Conservation (phyloP, 2,888 invertebrate species). For the Idaea dimidiata region DNA sequence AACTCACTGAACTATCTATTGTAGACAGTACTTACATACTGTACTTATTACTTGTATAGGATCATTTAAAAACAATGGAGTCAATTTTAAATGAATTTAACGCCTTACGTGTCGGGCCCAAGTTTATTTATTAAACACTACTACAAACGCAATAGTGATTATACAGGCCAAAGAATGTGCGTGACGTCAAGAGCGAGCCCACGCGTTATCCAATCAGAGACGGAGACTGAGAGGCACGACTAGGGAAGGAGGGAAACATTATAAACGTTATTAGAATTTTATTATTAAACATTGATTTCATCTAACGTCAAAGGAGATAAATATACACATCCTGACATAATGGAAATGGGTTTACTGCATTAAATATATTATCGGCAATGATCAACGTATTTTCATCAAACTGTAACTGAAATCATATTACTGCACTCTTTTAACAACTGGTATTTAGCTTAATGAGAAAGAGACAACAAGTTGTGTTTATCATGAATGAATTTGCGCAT, state of each 20-base stretch:
- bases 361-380: constrained; percentile 5
- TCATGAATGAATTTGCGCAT: constrained; percentile 71
- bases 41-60: too few species aligned
- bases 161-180: constrained; percentile 69
- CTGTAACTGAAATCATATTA: constrained; percentile 19
- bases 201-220: constrained; percentile 75
- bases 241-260: constrained; percentile 78
- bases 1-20: not conserved
- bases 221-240: constrained; percentile 81
- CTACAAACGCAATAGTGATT: constrained; percentile 56
- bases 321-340: not conserved
- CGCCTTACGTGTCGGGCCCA: constrained; percentile 15
- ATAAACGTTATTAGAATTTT: constrained; percentile 21
- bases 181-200: constrained; percentile 79
- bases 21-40: not conserved
- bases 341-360: not conserved
- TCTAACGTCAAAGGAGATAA: not conserved
- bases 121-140: constrained; percentile 27
- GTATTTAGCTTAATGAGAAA: constrained; percentile 39
- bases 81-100: not conserved
- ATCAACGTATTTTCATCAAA: constrained; percentile 9
- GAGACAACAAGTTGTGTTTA: constrained; percentile 64
- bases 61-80: not conserved
- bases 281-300: not conserved
- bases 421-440: constrained; percentile 36